Conservation (phyloP, 2,113 vertebrate species). For the Ailurus styani region DNA sequence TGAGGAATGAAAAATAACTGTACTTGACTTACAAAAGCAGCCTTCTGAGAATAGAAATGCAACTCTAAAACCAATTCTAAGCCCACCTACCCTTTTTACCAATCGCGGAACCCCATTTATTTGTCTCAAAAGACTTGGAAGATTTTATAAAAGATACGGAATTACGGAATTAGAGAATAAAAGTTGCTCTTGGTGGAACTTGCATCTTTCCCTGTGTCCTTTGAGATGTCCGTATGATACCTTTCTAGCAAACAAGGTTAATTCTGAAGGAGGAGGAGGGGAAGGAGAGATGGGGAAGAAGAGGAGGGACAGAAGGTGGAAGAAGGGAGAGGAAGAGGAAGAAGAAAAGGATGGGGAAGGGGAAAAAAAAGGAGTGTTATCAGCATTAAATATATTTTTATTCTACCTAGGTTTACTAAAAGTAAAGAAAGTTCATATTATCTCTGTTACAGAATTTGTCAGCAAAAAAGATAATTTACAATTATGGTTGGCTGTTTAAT, state of each 20-base stretch:
- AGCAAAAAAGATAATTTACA: background rate
- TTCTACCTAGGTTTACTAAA: background rate
- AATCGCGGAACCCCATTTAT: background rate
- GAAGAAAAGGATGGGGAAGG: too few species aligned
- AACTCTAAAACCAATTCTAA: background rate
- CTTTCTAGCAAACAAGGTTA: background rate
- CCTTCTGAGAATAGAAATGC: background rate
- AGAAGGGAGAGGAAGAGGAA: too few species aligned
- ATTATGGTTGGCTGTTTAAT: background rate
- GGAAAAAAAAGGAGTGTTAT: too few species aligned
- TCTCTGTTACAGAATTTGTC: background rate
- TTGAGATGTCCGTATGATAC: background rate
- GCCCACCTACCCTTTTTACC: background rate
- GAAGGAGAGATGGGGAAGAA: fast-evolving
- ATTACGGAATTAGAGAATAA: background rate
- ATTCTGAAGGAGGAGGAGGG: background rate
- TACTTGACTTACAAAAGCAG: background rate
- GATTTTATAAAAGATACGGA: background rate
- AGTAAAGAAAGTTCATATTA: background rate
- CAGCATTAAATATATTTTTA: background rate
- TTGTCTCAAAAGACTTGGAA: background rate
- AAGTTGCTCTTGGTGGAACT: background rate
- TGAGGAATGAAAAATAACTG: background rate
- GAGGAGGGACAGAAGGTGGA: fast-evolving
- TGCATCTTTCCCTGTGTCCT: background rate